Base-by-base conservation (phyloP, 2,113 vertebrate species). In the Leucopsar rothschildi region DNA sequence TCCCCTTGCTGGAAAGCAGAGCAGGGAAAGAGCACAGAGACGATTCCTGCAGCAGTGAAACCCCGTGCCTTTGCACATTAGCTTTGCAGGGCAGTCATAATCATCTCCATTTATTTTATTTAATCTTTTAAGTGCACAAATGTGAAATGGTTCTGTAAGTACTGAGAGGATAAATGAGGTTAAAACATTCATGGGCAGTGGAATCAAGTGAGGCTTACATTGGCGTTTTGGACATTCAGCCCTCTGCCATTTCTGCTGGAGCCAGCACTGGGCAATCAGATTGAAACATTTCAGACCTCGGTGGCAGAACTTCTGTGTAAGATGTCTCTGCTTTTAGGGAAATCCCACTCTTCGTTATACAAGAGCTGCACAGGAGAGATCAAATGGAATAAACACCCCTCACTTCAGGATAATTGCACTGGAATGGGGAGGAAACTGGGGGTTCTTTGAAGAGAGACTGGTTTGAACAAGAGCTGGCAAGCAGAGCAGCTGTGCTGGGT, bases 111-210 rank as follows among this genome's bases (percentile, higher is more conserved):
- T 66, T 93, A 94, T 97, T 96, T 95, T 52, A 70, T 88, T 95
- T 96, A 95, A 97, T 95, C 97, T 94, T 95, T 95, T 97, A 96
- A 97, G 95, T 95, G 95, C 92, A 94, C 87, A 57, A 93, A 96
- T 86, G 84, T 88, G 89, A 96, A 96, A 97, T 39, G 97, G 59
- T 55, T 95, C 93, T 95, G 86, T 93, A 93, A 96, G 89, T 75
- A 95, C 90, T 78, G 35, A 77, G 91, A 80, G 93, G 95, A 96
- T 91, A 97, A 97, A 96, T 68, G 96, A 97, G 96, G 95, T 96
- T 97, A 95, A 97, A 96, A 61, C 95, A 94, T 91, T 91, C 78
- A 55, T 3, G 80, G 92, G 91, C 94, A 47, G 39, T 5, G 53
- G 96, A 90, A 96, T 84, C 59, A 22, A 94, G 95, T 61, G 59